Evolutionary conservation across 2,888 invertebrate genomes (phyloP), one percentile per base, ranked within the genome.

Genomic region (Dynastes tityus): DNA sequence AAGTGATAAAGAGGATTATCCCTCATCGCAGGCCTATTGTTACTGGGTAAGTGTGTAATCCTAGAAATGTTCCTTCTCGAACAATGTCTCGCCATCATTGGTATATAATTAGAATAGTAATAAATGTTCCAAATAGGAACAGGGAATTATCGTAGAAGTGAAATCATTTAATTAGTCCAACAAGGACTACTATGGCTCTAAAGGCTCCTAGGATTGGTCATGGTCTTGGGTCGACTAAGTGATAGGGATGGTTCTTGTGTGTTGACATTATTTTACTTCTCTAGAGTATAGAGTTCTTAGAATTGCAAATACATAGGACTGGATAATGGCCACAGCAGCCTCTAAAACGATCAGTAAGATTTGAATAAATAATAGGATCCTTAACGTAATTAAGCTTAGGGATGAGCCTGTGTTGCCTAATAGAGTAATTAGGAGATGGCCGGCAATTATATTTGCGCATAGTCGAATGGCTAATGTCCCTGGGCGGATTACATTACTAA

Each of bases 401-500:
- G 11, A 68, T 22, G 84, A 76, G 29, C 88, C 90, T 2, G 88
- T 90, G 81, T 90, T 89, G 79, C 91, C 91, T 85, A 93, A 84
- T 83, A 94, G 82, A 1, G 92, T 92, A 90, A 94, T 87, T 86
- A 94, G 82, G 88, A 94, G 86, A 87, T 94, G 93, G 0, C 94
- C 94, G 0, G 94, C 93, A 90, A 94, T 93, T 92, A 94, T 94
- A 90, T 94, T 94, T n/a, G 94, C 94, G 4, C 92, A 91, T 90
- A 94, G 85, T 81, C 94, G 94, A 79, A 95, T 91, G 0, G 93
- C 91, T 89, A 94, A 88, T 2, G 94, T 94, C 87, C 91, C 89
- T 0, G 94, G 93, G 11, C 93, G 93, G 88, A 94, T 94, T 82
- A 93, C 83, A 89, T 94, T 94, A 84, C 94, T 94, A 89, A 93